Base-by-base conservation (phyloP, 2,113 vertebrate species). In the Tachycineta bicolor region DNA sequence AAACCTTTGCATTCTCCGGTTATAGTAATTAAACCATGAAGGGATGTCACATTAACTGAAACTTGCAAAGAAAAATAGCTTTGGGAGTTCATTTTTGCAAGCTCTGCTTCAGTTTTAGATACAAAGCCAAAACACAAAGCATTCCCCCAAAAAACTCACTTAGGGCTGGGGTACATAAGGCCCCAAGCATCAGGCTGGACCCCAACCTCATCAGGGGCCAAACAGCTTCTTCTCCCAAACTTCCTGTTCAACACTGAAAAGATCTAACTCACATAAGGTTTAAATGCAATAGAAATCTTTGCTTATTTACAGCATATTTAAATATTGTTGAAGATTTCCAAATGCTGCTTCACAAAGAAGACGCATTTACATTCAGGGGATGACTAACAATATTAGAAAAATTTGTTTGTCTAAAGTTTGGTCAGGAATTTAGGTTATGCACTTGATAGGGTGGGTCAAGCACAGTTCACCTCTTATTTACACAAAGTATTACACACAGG, bases 361-460 rank as follows among this genome's bases (percentile, higher is more conserved):
- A 83, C 79, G 56, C 74, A 53, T 52, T 34, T 62, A 37, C 18
- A 79, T 68, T 77, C 4, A 34, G 7, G 33, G 87, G 87, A 58
- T 93, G 93, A 94, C 89, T 86, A 95, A 94, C 43, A 94, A 49
- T 76, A 60, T 83, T 47, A 77, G 50, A 84, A 89, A 93, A 85
- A 26, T 20, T 9, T 83, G 37, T 65, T 87, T 85, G 92, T 68
- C 94, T 89, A 83, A 94, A 96, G 87, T 63, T 17, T 8, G 78
- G 90, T 82, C 70, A 97, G 93, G 97, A 98, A 98, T 98, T 97
- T 81, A 90, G 97, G 92, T 70, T 89, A 97, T 94, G 95, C 86
- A 69, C 64, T 94, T 95, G 88, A 96, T 91, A 80, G 89, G 85
- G 69, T n/a, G 71, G 96, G 96, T 98, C 97, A 97, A 75, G 84